Evolutionary conservation across 2,888 invertebrate species (phyloP).

Genomic region (Microdon myrmicae): DNA sequence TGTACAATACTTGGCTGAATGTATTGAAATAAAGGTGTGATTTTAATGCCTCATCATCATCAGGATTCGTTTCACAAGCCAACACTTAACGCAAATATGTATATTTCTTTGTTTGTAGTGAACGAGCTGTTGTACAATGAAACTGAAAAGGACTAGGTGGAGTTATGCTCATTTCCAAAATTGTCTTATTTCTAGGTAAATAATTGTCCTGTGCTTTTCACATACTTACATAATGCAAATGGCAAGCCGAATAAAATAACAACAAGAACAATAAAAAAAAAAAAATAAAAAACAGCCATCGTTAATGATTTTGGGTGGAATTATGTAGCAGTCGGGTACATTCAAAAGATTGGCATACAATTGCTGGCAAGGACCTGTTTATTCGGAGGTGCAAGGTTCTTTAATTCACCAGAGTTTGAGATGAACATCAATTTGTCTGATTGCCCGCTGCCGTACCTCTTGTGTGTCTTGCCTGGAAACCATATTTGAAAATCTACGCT

Average conservation of each 20-base stretch:
- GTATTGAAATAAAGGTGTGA: conserved; percentile 42
- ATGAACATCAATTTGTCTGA: conserved; percentile 21
- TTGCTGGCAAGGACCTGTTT: too few species aligned
- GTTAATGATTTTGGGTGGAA: too few species aligned
- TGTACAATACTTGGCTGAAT: conserved; percentile 17
- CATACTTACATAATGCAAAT: conserved; percentile 4
- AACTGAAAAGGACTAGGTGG: background rate
- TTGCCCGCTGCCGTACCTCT: conserved; percentile 14
- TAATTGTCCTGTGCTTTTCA: conserved; percentile 20
- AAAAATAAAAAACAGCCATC: too few species aligned
- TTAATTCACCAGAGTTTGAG: background rate
- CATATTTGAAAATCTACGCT: too few species aligned
- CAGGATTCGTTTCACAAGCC: conserved; percentile 30
- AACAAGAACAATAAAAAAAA: conserved; percentile 23
- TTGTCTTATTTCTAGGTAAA: conserved; percentile 23
- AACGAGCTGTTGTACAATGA: background rate
- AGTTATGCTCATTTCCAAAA: conserved; percentile 35
- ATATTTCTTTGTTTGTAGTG: background rate
- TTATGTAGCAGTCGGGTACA: too few species aligned
- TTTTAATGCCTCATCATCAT: conserved; percentile 35
- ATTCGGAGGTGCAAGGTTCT: background rate
- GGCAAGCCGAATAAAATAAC: conserved; percentile 14
- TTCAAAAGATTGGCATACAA: too few species aligned
- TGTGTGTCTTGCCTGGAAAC: conserved; percentile 17
- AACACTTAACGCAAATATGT: conserved; percentile 31